Evolutionary conservation across 2,113 vertebrate species (phyloP), one percentile per base, ranked within the genome.

Genomic region (Trichechus manatus): DNA sequence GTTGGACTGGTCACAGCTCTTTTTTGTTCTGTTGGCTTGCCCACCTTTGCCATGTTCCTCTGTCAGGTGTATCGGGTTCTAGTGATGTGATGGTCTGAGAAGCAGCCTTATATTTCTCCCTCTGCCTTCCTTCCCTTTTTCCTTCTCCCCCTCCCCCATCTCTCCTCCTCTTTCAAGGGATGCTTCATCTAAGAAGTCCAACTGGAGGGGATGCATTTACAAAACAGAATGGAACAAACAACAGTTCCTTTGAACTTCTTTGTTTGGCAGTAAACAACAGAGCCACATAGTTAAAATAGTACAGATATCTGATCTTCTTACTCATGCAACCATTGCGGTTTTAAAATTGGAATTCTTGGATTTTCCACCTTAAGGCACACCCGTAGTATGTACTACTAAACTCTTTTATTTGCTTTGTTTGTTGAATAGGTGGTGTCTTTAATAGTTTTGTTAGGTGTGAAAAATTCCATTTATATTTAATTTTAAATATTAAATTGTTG

Each of bases 381-480:
- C 22, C 9, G 9, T 87, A 31, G 19, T 33, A 59, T 75, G 29
- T 53, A 13, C 44, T 29, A 20, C 64, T 77, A 17, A 75, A 3
- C 5, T 36, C 25, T 78, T 23, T 42, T n/a, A 33, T 47, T 9
- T 39, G 0, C 50, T 87, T 84, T 64, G 31, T 27, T 86, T 78
- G 27, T 53, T 31, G n/a, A 59, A 9, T 39, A 90, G 23, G 42
- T 47, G 17, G 3, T 92, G 15, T 61, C 89, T 59, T 85, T 90
- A 44, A 86, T 59, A 74, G 25, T 78, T 83, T 80, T 39, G 27
- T 70, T 50, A 39, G 64, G 8, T 47, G 47, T 36, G 53, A 83
- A 92, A 53, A 83, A 25, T 74, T 87, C 22, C 5, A 47, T 27
- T 68, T 82, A 36, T n/a, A 82, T 82, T 94, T 94, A 74, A 82